phyloP scores from a whole-genome alignment of 1,140 invertebrate species.

The Drosophila triauraria region DNA sequence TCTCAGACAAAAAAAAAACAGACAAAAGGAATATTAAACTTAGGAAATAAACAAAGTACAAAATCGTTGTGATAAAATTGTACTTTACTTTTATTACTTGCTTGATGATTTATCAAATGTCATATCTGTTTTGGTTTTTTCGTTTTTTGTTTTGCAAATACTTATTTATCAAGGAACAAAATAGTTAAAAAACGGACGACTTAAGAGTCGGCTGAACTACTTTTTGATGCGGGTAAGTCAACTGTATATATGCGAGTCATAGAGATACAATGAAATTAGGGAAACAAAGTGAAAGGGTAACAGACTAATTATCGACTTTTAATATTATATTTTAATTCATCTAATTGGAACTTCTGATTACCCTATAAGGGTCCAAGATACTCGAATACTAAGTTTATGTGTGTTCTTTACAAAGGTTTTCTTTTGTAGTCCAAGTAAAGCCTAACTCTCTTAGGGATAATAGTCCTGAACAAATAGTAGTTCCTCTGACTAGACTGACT shows the following conservation, averaged over 20 bases:
- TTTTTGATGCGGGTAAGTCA: constrained; percentile 67
- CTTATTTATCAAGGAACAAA: constrained; percentile 53
- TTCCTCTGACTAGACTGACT: constrained; percentile 14
- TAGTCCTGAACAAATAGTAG: constrained; percentile 4
- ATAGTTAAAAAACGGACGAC: constrained; percentile 52
- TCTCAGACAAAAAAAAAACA: constrained; percentile 20
- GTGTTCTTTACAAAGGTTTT: constrained; percentile 56
- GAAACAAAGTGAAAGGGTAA: constrained; percentile 73
- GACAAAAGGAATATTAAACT: constrained; percentile 19
- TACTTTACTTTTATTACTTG: constrained; percentile 62
- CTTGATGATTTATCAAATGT: constrained; percentile 63
- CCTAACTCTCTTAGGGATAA: constrained; percentile 18
- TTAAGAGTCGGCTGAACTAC: constrained; percentile 61
- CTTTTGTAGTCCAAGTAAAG: constrained; percentile 26
- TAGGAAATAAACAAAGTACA: constrained; percentile 24
- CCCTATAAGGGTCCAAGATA: constrained; percentile 19
- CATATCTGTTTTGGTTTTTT: constrained; percentile 44
- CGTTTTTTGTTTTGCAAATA: constrained; percentile 19
- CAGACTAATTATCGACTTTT: constrained; percentile 75
- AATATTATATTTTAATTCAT: constrained; percentile 24
- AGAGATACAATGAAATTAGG: constrained; percentile 67
- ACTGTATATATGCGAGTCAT: constrained; percentile 63
- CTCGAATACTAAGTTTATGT: constrained; percentile 15
- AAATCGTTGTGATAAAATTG: constrained; percentile 50
- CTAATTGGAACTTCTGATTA: constrained; percentile 32